Conservation (phyloP, 2,797 vertebrate species). For the Dipus sagitta region DNA sequence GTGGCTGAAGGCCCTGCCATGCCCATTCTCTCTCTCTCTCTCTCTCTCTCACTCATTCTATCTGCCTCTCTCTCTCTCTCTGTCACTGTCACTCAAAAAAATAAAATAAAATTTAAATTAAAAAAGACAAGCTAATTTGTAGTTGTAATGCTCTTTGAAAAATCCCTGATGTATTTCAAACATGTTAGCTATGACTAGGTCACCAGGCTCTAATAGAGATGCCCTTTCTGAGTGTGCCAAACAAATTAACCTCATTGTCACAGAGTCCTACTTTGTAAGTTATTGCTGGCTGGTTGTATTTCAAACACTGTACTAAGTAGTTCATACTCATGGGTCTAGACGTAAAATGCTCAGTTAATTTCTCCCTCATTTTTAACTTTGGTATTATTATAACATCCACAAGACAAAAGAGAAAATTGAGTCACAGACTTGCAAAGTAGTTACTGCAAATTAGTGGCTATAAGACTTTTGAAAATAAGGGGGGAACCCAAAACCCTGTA, state of each 20-base stretch:
- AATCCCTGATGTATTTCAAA: neutral
- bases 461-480: neutral
- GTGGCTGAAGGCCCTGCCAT: too few relatives aligned
- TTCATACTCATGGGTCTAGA: neutral
- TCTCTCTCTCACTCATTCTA: too few relatives aligned
- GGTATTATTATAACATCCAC: neutral
- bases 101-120: too few relatives aligned
- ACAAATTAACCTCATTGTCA: neutral
- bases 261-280: neutral
- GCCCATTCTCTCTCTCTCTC: too few relatives aligned
- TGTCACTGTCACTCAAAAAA: neutral
- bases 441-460: neutral
- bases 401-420: neutral
- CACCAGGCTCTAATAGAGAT: neutral
- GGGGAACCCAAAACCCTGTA: neutral
- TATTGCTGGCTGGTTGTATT: neutral
- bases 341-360: neutral
- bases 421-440: neutral
- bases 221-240: neutral
- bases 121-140: neutral
- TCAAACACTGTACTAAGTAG: neutral
- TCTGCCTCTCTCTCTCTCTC: too few relatives aligned
- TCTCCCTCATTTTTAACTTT: neutral
- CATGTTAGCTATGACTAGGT: neutral
- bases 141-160: slow-evolving; percentile 27